Percentiles rank a stretch among this genome's conserved stretches.
Conservation (phyloP, 1,140 invertebrate species). For the Drosophila nasuta region DNA sequence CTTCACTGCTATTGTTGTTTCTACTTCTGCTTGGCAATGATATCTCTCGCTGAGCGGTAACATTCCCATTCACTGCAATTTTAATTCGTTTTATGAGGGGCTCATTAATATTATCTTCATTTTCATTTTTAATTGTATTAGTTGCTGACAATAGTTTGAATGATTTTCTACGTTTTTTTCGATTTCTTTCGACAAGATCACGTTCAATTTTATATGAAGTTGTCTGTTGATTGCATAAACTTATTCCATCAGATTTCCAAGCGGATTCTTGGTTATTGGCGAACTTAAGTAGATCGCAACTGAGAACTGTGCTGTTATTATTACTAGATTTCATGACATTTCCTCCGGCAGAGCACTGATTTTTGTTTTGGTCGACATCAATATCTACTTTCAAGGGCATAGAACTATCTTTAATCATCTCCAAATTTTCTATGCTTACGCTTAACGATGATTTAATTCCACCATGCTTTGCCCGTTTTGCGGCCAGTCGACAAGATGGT, state of each 20-base stretch:
- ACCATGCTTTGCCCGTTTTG: constrained; percentile 14
- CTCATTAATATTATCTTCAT: constrained; percentile 16
- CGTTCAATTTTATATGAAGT: constrained; percentile 8
- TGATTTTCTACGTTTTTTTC: constrained; percentile 47
- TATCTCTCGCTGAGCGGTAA: constrained; percentile 40
- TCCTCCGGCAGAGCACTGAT: not conserved
- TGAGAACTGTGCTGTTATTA: not conserved
- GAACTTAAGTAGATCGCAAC: constrained; percentile 55
- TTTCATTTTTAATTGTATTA: not conserved
- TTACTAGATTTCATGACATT: not conserved
- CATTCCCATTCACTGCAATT: constrained; percentile 55
- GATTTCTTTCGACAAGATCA: constrained; percentile 41
- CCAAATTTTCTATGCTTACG: not conserved
- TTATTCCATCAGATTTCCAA: not conserved
- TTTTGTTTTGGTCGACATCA: constrained; percentile 9
- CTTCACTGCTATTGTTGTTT: constrained; percentile 49
- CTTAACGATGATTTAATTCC: not conserved
- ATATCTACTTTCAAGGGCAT: constrained; percentile 56
- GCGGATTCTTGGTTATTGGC: constrained; percentile 14
- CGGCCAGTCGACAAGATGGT: constrained; percentile 56
- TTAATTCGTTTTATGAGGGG: constrained; percentile 59
- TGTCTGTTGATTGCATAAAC: constrained; percentile 5
- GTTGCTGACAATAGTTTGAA: not conserved
- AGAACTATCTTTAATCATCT: not conserved
- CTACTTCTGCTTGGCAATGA: constrained; percentile 29